Base-by-base conservation (phyloP, 2,888 invertebrate genomes). In the Polia nebulosa region DNA sequence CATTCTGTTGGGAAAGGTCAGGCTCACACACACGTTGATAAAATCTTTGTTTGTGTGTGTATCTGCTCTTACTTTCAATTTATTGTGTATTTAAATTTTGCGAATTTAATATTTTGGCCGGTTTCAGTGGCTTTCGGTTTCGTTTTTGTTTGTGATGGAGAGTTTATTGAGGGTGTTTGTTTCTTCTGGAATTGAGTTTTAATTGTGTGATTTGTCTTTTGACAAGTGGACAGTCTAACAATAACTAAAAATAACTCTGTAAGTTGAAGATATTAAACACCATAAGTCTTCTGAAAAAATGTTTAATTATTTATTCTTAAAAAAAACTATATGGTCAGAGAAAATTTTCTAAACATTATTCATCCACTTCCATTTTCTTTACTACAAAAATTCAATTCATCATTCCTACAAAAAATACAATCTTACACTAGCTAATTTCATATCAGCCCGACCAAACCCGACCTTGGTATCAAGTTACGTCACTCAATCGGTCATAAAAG, bases 1-100 rank as follows among this genome's bases (percentile, higher is more conserved):
- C 89, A 92, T 91, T 91, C 86, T 86, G 91, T 95, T 95, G 94
- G 87, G 94, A 92, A 95, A 95, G 95, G 95, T 95, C 95, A 95
- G 93, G 91, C 87, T 84, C 91, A 90, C 89, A 85, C 87, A 86
- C 84, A 87, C 83, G 76, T 76, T 60, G 73, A 79, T 79, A 64
- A 72, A 56, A 8, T 39, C 22, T 56, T 66, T 78, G 78, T 85
- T 86, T 70, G 83, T 87, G 85, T 88, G 87, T 87, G 85, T 67
- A 86, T 76, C 65, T 72, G 91, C 92, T 94, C 93, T 94, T 94
- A 94, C 94, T 95, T 94, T 94, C 93, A 88, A 83, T 87, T 86
- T 87, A 83, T 80, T 73, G 80, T 82, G 73, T 61, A 78, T 80
- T 85, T 58, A 78, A 78, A 80, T 77, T 85, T 80, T 61, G 79